Conservation (phyloP, 2,113 vertebrate species). For the Okapia johnstoni region DNA sequence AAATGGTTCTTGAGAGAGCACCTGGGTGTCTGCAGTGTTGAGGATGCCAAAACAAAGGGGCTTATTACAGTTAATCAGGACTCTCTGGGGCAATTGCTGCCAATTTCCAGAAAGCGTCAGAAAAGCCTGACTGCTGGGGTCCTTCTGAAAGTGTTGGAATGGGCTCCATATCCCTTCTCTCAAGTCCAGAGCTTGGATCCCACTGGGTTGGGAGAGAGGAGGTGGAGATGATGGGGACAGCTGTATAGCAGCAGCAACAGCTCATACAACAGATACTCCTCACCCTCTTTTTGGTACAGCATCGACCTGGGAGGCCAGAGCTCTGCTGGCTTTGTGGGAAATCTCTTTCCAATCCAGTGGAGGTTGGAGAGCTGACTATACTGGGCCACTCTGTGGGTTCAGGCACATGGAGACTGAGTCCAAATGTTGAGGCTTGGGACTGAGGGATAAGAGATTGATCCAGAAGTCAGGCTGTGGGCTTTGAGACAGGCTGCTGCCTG, state of each 20-base stretch:
- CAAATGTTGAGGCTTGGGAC: background rate
- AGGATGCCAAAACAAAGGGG: background rate
- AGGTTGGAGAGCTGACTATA: background rate
- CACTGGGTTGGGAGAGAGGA: background rate
- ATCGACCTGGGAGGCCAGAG: background rate
- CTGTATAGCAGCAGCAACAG: fast-evolving
- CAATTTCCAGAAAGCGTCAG: background rate
- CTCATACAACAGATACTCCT: fast-evolving
- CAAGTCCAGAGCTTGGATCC: background rate
- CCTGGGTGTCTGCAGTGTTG: background rate
- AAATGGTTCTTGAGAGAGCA: background rate
- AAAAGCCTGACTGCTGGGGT: background rate
- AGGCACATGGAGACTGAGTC: background rate
- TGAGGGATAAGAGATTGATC: background rate
- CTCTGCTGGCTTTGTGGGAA: background rate
- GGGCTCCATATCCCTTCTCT: background rate
- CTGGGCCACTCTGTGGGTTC: background rate
- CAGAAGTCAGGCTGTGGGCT: background rate
- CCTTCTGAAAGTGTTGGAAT: background rate
- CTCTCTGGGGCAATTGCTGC: background rate
- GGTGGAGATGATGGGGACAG: background rate
- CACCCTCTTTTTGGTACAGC: too few species aligned
- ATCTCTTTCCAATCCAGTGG: background rate
- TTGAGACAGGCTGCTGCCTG: background rate
- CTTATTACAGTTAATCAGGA: background rate